Conservation (phyloP, 1,140 invertebrate genomes). For the Brachionus asplanchnoidis region DNA sequence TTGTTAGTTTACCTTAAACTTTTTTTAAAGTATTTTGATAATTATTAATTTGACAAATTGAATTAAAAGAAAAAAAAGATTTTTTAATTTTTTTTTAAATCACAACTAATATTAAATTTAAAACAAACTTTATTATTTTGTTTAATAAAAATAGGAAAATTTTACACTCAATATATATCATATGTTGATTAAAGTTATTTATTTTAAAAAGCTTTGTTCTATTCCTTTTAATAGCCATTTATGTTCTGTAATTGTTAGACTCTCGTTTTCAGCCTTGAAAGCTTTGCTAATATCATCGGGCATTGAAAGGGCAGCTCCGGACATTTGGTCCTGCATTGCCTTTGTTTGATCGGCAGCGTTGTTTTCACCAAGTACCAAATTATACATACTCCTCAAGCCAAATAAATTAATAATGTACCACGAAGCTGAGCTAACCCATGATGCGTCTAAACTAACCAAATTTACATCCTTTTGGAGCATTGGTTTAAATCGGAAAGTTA, state of each 20-base stretch:
- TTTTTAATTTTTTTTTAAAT: too few relatives aligned
- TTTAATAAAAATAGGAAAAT: background rate
- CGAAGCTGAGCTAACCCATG: slow-evolving; percentile 96
- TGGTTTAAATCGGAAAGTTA: slow-evolving; percentile 94
- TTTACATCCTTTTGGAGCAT: slow-evolving; percentile 98
- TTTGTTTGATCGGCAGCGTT: slow-evolving; percentile 94
- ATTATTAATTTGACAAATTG: too few relatives aligned
- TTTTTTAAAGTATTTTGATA: too few relatives aligned
- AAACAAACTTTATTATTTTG: background rate
- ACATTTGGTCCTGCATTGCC: slow-evolving; percentile 96
- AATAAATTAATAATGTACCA: slow-evolving; percentile 99
- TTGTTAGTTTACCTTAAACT: too few relatives aligned
- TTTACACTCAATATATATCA: background rate
- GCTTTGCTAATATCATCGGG: slow-evolving; percentile 94
- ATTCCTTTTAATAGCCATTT: slow-evolving; percentile 77
- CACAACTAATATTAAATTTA: too few relatives aligned
- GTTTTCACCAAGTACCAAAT: slow-evolving; percentile 92
- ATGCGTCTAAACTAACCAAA: slow-evolving; percentile 85
- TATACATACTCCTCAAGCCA: slow-evolving; percentile 93
- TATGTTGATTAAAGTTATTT: background rate
- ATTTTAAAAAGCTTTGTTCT: slow-evolving; percentile 56
- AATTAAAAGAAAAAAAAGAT: too few relatives aligned
- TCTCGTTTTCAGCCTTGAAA: slow-evolving; percentile 99
- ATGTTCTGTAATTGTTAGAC: slow-evolving; percentile 88
- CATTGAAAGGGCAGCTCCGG: slow-evolving; percentile 89